These are phyloP conservation scores for Larimichthys crocea DNA, from an alignment of 2,113 vertebrate species.

Conservation along the genomic window DNA sequence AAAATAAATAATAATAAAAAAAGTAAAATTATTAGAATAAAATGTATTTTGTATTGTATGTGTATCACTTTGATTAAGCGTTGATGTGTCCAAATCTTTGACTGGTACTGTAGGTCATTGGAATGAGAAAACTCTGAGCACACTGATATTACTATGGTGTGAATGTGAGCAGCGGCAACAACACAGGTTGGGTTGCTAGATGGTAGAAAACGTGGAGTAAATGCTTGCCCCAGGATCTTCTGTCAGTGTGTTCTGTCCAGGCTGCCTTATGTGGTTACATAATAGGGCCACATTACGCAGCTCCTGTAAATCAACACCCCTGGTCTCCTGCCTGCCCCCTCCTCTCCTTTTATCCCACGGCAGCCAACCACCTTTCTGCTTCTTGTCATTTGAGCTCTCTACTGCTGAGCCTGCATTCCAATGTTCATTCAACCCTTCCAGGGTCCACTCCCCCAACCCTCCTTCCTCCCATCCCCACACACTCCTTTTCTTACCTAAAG, in stretches of 20 bases:
- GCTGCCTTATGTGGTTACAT: slow-evolving; percentile 54
- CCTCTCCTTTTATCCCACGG: slow-evolving; percentile 52
- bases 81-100: no score
- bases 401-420: slow-evolving; percentile 80
- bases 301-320: slow-evolving; percentile 71
- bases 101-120: not conserved
- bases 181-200: not conserved
- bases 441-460: slow-evolving; percentile 37
- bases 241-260: not conserved
- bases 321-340: slow-evolving; percentile 31
- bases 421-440: slow-evolving; percentile 76
- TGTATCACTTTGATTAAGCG: no score
- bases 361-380: slow-evolving; percentile 66
- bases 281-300: slow-evolving; percentile 63
- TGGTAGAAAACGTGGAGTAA: not conserved
- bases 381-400: slow-evolving; percentile 74
- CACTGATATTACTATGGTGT: not conserved
- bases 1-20: no score
- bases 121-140: not conserved
- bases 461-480: slow-evolving; percentile 15
- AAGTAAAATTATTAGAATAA: no score
- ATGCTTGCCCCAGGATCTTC: slow-evolving; percentile 13
- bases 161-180: not conserved
- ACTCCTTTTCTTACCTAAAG: slow-evolving; percentile 42
- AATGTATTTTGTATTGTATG: no score